Evolutionary conservation across 2,113 vertebrate species (phyloP).

Genomic region (Malurus melanocephalus): DNA sequence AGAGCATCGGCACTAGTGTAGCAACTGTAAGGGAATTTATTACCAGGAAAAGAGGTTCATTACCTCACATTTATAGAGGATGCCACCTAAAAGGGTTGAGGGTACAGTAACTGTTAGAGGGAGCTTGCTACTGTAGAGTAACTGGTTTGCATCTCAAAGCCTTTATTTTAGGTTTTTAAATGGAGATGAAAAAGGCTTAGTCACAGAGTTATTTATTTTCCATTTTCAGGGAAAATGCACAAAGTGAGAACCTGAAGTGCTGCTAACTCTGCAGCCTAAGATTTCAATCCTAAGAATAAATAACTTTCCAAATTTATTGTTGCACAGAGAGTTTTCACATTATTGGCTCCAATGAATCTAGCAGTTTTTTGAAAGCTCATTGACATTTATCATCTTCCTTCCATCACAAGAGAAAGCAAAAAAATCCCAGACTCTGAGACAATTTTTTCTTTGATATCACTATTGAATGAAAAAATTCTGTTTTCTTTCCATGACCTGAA

Average conservation of each 20-base stretch:
- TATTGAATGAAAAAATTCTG: neutral
- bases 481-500: neutral
- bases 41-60: neutral
- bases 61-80: neutral
- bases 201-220: slow-evolving; percentile 1
- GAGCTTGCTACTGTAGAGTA: neutral
- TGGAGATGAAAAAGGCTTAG: neutral
- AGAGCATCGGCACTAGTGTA: neutral
- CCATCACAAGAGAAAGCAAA: neutral
- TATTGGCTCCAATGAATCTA: neutral
- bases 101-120: neutral
- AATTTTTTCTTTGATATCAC: neutral
- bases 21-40: neutral
- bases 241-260: neutral
- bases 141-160: neutral
- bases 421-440: neutral
- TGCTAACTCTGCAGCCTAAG: neutral
- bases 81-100: neutral
- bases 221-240: neutral
- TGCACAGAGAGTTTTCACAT: neutral
- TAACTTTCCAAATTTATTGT: neutral
- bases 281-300: neutral
- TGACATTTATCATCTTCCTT: neutral
- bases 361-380: neutral
- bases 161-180: neutral